Evolutionary conservation across 2,888 invertebrate genomes (phyloP), one percentile per base, ranked within the genome.

Genomic region (Nycteola revayana): DNA sequence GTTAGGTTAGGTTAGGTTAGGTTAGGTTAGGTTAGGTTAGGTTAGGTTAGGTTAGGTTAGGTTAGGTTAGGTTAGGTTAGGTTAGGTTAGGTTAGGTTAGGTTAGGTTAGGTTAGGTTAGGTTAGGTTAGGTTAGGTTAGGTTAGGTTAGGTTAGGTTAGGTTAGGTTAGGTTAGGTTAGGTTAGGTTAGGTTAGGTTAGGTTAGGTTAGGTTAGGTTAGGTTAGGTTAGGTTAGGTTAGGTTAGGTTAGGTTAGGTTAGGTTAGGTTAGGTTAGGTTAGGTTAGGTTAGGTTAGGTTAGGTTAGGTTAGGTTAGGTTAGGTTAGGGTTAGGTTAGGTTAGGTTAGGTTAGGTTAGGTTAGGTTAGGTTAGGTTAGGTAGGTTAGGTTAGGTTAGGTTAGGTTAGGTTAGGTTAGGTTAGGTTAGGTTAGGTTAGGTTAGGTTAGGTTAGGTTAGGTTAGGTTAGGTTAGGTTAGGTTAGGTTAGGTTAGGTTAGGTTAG

Each of bases 31-130:
- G 36, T 36, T 36, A 36, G 36, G 36, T 31, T 36, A 31, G 31
- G 36, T 31, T 36, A 33, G 32, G 38, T 32, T 38, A 32, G 32
- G 38, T 29, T 38, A 29, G 32, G 35, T 40, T 32, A 33, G 34
- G 32, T 40, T 32, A 33, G 40, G 40, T 39, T 39, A 30, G 39
- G 39, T 38, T 37, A 38, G 38, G 38, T 38, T 38, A 38, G 38
- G 38, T 38, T 38, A 33, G 38, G 38, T 38, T 38, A 38, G 38
- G 33, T 38, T 38, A 38, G 40, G 35, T 35, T 40, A 28, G 35
- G 32, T 35, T 20, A 21, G 21, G 21, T 14, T n/a, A 28, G 21
- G 22, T 21, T 28, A 28, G 28, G 10, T 28, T 28, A 10, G 28
- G 21, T 21, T 21, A 21, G 21, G 21, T 21, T 28, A 28, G 34